Conservation (phyloP, 2,113 vertebrate species). For the Barnardius zonarius region DNA sequence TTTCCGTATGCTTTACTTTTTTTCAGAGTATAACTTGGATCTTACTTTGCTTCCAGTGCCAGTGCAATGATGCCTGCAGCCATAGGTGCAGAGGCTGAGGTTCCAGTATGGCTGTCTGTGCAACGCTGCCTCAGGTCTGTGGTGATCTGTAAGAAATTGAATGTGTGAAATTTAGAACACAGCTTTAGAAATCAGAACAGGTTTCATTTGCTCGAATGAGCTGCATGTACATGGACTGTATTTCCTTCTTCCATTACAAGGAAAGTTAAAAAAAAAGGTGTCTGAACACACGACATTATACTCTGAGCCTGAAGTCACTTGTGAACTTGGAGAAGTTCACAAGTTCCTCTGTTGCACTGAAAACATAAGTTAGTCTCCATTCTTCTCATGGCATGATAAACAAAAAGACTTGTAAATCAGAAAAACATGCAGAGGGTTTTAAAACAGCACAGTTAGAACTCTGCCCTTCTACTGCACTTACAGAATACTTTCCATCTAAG, state of each 20-base stretch:
- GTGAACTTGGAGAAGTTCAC: neutral
- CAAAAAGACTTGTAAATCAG: neutral
- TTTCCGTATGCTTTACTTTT: neutral
- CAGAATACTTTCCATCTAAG: neutral
- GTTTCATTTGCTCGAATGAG: neutral
- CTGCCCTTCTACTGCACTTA: neutral
- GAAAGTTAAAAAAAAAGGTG: neutral
- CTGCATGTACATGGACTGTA: neutral
- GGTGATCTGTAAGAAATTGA: slow-evolving; percentile 86
- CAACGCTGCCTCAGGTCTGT: slow-evolving; percentile 97
- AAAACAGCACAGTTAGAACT: neutral
- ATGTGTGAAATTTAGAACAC: slow-evolving; percentile 34
- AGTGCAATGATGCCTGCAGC: slow-evolving; percentile 97
- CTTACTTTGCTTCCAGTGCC: slow-evolving; percentile 99
- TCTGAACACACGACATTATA: neutral
- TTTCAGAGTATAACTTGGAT: slow-evolving; percentile 38
- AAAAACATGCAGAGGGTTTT: neutral
- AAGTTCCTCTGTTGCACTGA: neutral
- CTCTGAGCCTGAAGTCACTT: neutral
- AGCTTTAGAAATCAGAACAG: slow-evolving; percentile 11
- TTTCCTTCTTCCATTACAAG: neutral
- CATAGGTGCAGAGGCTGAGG: slow-evolving; percentile 97
- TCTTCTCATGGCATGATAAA: neutral
- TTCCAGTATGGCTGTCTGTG: slow-evolving; percentile 98
- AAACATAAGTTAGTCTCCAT: neutral